Base-by-base conservation (phyloP, 1,140 invertebrate species). In the Temnothorax curvispinosus region DNA sequence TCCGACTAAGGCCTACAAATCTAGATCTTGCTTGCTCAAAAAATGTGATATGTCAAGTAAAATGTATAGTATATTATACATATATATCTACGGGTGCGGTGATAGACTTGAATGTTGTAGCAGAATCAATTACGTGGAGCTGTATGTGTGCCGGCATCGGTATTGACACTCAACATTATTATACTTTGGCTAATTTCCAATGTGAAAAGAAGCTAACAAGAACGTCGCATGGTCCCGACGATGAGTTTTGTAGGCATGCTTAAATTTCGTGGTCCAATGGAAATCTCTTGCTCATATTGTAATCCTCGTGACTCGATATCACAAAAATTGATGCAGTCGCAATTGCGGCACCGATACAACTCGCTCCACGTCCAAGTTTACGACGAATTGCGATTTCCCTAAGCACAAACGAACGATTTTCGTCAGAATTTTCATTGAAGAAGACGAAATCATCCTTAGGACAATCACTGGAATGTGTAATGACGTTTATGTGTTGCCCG, bases 21-120 rank as follows among this genome's bases (percentile, higher is more conserved):
- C 90, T 92, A 91, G 41, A 21, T 21, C 21, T 21, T 89, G 91
- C 87, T 92, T 74, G 78, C 60, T 88, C 72, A 74, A 92, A 92
- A 91, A 91, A 77, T 88, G 90, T 92, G 92, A 92, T 93, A 93
- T 92, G 92, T 93, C 82, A 84, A 89, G 81, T 88, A 92, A 92
- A 92, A 85, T 92, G 91, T 88, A 92, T 47, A 47, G 2, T 54
- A 78, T 69, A 69, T 52, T 81, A 54, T 65, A n/a, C 41, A 38
- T 54, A 64, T 47, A 81, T 88, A 85, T 60, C 86, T 92, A 92
- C 65, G 58, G 60, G 41, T 18, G 84, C 76, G 81, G 91, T 85
- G 74, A 91, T 87, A 87, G 85, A 85, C 41, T 86, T 87, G 74
- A 80, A 92, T 86, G 65, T 47, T 81, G 72, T 85, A 91, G 89